Base-by-base conservation (phyloP, 2,888 invertebrate species). In the Epirrita christyi region DNA sequence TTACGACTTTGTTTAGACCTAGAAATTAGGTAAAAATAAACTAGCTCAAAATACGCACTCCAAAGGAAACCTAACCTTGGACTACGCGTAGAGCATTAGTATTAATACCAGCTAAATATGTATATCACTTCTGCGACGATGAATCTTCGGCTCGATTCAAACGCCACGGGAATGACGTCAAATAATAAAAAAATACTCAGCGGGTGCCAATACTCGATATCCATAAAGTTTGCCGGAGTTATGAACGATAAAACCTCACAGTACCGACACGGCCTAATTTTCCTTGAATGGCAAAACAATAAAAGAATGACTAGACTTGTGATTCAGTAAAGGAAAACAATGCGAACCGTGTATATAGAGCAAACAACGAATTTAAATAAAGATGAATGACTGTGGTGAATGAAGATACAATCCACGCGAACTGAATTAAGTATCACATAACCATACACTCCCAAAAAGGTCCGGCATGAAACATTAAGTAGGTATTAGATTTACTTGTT, bases 211-310 rank as follows among this genome's bases (percentile, higher is more conserved):
- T 57, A 58, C 40, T n/a, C 13, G 21, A 14, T 13, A 8, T 55
- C 42, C 48, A 58, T 56, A 51, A 59, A 52, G 41, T 56, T 52
- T 42, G 51, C 43, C 55, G 38, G 50, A 61, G 42, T 46, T 47
- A 51, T 51, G 55, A 41, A 44, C 54, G 37, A 59, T 63, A 55
- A 61, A 61, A 43, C 48, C 9, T 47, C 46, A 45, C 49, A 29
- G 34, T 36, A 46, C 38, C 36, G 44, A 54, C 46, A 40, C 58
- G 59, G 61, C 59, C 61, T 58, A 49, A 55, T 60, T 66, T 63
- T 62, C 67, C 55, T 64, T 63, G 66, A 69, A 71, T 66, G 71
- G 66, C 28, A 32, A 46, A 59, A 51, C 54, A 46, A 50, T 55
- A 59, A 43, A 42, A 21, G 42, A 40, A 34, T 36, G 10, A 56